Conservation (phyloP, 2,113 vertebrate species). For the Nothobranchius kuhntae region DNA sequence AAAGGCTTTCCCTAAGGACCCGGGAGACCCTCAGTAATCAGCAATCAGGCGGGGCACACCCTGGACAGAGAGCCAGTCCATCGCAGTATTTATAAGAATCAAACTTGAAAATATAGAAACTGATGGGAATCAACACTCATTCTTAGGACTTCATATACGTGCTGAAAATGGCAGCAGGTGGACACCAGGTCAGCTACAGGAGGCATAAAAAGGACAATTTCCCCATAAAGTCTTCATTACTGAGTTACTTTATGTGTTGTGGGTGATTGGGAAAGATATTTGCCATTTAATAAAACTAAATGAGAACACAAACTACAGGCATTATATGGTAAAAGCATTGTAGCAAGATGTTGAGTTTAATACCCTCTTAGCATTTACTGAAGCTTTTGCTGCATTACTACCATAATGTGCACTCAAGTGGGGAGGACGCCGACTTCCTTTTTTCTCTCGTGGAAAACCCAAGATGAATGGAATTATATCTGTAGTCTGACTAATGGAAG, state of each 20-base stretch:
- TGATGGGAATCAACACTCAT: too few relatives aligned
- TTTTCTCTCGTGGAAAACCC: neutral
- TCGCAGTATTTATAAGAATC: too few relatives aligned
- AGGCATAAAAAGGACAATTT: too few relatives aligned
- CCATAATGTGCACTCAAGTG: neutral
- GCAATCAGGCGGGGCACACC: too few relatives aligned
- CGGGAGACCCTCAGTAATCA: too few relatives aligned
- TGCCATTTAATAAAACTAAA: neutral
- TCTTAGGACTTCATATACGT: too few relatives aligned
- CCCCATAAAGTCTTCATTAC: neutral
- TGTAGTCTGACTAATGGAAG: neutral
- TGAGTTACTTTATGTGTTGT: neutral
- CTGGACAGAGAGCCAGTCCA: too few relatives aligned
- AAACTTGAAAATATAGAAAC: too few relatives aligned
- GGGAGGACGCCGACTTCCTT: neutral
- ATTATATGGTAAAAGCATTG: neutral
- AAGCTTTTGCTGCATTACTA: neutral
- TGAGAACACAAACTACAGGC: neutral
- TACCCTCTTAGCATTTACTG: neutral
- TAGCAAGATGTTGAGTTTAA: neutral
- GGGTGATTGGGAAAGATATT: neutral
- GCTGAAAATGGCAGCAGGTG: too few relatives aligned
- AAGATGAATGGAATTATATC: neutral
- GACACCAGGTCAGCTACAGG: too few relatives aligned
- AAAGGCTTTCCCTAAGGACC: too few relatives aligned